Percentiles rank a stretch among this genome's conserved stretches.
phyloP scores from a whole-genome alignment of 2,888 invertebrate species.

The Antheraea assamensis region DNA sequence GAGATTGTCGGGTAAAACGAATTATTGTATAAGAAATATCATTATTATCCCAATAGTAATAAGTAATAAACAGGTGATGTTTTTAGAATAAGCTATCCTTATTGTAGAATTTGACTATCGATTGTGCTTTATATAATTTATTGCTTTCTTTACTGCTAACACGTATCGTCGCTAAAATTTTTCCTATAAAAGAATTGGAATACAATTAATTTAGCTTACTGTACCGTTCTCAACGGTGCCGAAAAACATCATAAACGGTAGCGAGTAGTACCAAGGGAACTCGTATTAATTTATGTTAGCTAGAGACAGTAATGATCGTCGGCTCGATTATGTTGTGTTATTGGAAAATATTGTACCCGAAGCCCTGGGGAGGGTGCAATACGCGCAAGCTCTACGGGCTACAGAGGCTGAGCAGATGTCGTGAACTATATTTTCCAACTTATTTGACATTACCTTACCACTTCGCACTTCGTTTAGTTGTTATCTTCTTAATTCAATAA shows the following conservation, averaged over 20 bases:
- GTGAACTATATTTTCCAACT: not conserved
- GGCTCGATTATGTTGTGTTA: slow-evolving; percentile 70
- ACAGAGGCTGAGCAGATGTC: not conserved
- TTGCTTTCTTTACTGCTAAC: too few species aligned
- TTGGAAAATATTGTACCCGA: slow-evolving; percentile 73
- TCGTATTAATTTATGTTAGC: slow-evolving; percentile 78
- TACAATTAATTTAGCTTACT: slow-evolving; percentile 10
- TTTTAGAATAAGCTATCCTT: too few species aligned
- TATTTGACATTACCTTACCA: too few species aligned
- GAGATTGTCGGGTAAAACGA: too few species aligned
- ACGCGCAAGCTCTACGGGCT: not conserved
- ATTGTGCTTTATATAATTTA: too few species aligned
- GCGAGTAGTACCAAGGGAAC: slow-evolving; percentile 44
- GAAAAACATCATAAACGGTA: slow-evolving; percentile 41
- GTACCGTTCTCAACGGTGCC: slow-evolving; percentile 19
- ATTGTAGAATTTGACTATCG: too few species aligned
- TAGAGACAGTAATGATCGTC: slow-evolving; percentile 71
- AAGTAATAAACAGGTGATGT: too few species aligned
- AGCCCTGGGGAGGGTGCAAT: slow-evolving; percentile 35
- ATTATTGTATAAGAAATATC: too few species aligned
- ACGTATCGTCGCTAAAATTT: too few species aligned
- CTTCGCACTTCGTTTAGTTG: not conserved
- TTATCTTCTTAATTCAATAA: not conserved
- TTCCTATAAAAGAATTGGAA: too few species aligned
- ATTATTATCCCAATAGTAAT: too few species aligned